phyloP scores from a whole-genome alignment of 2,797 vertebrate species.

The Chrosomus eos region DNA sequence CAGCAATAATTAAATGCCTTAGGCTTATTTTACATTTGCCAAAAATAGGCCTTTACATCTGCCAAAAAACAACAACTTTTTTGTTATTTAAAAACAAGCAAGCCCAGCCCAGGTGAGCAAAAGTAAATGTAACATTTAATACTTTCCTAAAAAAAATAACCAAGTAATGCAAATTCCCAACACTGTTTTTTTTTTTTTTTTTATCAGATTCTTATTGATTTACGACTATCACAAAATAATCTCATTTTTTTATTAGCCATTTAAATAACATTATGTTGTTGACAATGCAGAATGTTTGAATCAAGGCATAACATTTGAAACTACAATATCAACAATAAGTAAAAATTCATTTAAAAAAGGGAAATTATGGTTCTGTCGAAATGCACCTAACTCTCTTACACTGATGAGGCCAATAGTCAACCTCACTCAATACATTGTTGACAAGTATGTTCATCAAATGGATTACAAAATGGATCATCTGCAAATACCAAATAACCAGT shows the following conservation, averaged over 20 bases:
- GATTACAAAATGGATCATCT: conserved; percentile 52
- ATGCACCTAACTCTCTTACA: neutral
- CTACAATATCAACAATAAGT: conserved; percentile 15
- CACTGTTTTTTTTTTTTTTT: neutral
- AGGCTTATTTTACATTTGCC: too few relatives aligned
- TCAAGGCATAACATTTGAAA: too few relatives aligned
- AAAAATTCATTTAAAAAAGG: neutral
- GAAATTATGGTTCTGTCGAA: neutral
- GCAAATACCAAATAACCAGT: conserved; percentile 53
- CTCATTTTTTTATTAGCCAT: conserved; percentile 6
- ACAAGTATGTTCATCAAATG: conserved; percentile 46
- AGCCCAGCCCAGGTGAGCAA: too few relatives aligned
- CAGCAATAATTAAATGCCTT: too few relatives aligned
- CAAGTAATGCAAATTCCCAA: too few relatives aligned
- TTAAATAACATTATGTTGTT: neutral
- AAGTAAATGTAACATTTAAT: too few relatives aligned
- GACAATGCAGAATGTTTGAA: neutral
- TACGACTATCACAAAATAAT: neutral
- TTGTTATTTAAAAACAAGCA: too few relatives aligned
- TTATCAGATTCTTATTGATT: neutral
- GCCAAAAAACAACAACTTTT: too few relatives aligned
- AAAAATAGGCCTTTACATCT: too few relatives aligned
- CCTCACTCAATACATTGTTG: conserved; percentile 35
- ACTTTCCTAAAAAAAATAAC: too few relatives aligned
- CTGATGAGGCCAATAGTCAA: conserved; percentile 32